A percentile compares a stretch with the other conserved stretches of the same genome.
Evolutionary conservation across 2,888 invertebrate genomes (phyloP).

Genomic region (Agrilus biguttatus): DNA sequence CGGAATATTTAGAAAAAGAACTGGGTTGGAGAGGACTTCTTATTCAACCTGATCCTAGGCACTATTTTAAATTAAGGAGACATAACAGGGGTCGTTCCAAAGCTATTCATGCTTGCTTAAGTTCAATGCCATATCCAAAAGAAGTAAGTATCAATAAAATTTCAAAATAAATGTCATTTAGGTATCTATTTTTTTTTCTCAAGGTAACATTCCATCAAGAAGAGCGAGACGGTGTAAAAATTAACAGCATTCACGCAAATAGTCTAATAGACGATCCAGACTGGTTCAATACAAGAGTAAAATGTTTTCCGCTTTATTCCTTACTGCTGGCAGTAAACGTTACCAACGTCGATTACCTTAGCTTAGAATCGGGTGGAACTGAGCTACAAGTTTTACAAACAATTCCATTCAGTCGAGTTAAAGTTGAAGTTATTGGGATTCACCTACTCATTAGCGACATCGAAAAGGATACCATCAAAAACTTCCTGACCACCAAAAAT

Average conservation of each 20-base stretch:
- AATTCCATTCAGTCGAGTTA: constrained; percentile 39
- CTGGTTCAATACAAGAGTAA: constrained; percentile 57
- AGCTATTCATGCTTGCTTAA: constrained; percentile 65
- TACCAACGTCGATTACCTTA: constrained; percentile 52
- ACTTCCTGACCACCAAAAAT: constrained; percentile 26
- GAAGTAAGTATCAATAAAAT: constrained; percentile 37
- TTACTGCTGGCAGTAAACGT: constrained; percentile 63
- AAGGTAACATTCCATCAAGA: constrained; percentile 36
- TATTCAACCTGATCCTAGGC: constrained; percentile 63
- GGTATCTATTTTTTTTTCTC: constrained; percentile 3
- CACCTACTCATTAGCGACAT: constrained; percentile 22
- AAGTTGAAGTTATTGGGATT: constrained; percentile 32
- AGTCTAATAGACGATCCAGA: constrained; percentile 38
- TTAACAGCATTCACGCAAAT: constrained; percentile 36
- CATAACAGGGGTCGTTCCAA: constrained; percentile 44
- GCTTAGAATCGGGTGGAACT: constrained; percentile 44
- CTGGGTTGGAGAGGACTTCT: constrained; percentile 62
- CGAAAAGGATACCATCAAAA: constrained; percentile 26
- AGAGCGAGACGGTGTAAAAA: constrained; percentile 31
- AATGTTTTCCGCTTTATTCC: constrained; percentile 75
- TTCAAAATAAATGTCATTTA: not conserved
- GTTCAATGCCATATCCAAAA: constrained; percentile 59
- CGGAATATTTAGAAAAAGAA: constrained; percentile 54
- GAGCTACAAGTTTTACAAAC: constrained; percentile 41
- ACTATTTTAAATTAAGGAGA: constrained; percentile 51